Evolutionary conservation across 2,797 vertebrate species (phyloP).

Genomic region (Telmatherina bonti): DNA sequence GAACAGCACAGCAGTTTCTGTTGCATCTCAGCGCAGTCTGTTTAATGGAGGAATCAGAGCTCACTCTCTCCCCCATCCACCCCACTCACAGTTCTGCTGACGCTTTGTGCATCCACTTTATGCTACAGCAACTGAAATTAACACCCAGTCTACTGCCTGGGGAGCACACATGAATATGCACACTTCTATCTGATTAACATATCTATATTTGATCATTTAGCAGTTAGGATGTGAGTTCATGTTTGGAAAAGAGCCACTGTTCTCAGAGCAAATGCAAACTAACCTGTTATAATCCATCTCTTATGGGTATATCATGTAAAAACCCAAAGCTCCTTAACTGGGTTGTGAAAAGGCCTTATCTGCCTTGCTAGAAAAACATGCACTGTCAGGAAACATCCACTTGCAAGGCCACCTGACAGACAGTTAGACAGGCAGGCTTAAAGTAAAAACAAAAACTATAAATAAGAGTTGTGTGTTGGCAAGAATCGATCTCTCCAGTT

Average conservation of each 20-base stretch:
- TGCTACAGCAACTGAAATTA: slow-evolving; percentile 45
- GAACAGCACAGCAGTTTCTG: slow-evolving; percentile 68
- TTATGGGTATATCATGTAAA: slow-evolving; percentile 14
- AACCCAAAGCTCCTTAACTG: slow-evolving; percentile 36
- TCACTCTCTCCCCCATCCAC: slow-evolving; percentile 27
- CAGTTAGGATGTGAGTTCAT: not conserved
- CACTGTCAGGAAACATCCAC: slow-evolving; percentile 40
- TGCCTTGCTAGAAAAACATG: slow-evolving; percentile 35
- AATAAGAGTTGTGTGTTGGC: slow-evolving; percentile 50
- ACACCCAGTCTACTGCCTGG: slow-evolving; percentile 25
- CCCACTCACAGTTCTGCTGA: slow-evolving; percentile 62
- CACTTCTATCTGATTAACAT: slow-evolving; percentile 11
- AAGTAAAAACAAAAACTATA: slow-evolving; percentile 55
- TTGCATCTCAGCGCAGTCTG: slow-evolving; percentile 30
- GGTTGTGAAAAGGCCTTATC: slow-evolving; percentile 53
- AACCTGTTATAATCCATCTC: slow-evolving; percentile 46
- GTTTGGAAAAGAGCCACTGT: not conserved
- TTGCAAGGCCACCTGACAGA: slow-evolving; percentile 40
- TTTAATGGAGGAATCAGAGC: slow-evolving; percentile 65
- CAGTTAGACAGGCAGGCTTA: slow-evolving; percentile 29
- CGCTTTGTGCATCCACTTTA: slow-evolving; percentile 32
- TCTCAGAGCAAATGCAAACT: not conserved
- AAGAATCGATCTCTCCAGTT: slow-evolving; percentile 52
- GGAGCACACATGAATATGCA: slow-evolving; percentile 30
- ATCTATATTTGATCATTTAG: slow-evolving; percentile 2